These are phyloP conservation scores for Isotomurus palustris DNA, from an alignment of 2,888 invertebrate species.

Conservation along the genomic window DNA sequence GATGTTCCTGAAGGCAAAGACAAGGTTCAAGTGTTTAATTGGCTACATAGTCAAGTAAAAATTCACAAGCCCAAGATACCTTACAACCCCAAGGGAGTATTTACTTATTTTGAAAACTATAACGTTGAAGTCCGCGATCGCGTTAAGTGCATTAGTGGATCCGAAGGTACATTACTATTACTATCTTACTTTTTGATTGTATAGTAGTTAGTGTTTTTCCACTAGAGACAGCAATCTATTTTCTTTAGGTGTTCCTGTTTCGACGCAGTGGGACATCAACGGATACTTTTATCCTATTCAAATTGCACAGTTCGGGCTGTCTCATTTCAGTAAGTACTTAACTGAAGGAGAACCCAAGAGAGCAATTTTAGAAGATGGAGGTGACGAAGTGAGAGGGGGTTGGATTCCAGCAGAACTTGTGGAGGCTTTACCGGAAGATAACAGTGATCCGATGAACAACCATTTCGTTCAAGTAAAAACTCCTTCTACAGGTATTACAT, in stretches of 20 bases:
- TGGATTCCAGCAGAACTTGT: conserved; percentile 32
- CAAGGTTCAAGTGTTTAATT: conserved; percentile 77
- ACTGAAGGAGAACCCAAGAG: conserved; percentile 75
- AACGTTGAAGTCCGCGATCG: conserved; percentile 94
- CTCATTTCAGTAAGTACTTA: conserved; percentile 93
- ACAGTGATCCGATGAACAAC: conserved; percentile 23
- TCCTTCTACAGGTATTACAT: background rate
- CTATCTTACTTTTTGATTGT: background rate
- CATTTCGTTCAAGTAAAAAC: conserved; percentile 33
- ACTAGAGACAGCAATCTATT: too few species aligned
- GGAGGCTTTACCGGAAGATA: conserved; percentile 20
- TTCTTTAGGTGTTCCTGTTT: conserved; percentile 67
- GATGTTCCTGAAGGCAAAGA: conserved; percentile 47
- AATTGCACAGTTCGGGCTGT: conserved; percentile 95
- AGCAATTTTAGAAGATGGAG: conserved; percentile 69
- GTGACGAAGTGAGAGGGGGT: conserved; percentile 55
- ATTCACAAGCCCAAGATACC: conserved; percentile 81
- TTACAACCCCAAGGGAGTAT: conserved; percentile 85
- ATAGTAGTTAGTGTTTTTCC: too few species aligned
- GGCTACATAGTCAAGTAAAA: conserved; percentile 89
- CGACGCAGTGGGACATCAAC: conserved; percentile 92
- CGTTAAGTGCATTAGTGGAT: conserved; percentile 92
- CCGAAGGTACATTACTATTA: conserved; percentile 62
- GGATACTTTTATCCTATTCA: conserved; percentile 98
- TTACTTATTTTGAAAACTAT: conserved; percentile 96